These are phyloP conservation scores for Caenorhabditis brenneri DNA, from an alignment of 1,140 invertebrate genomes.

Conservation along the genomic window DNA sequence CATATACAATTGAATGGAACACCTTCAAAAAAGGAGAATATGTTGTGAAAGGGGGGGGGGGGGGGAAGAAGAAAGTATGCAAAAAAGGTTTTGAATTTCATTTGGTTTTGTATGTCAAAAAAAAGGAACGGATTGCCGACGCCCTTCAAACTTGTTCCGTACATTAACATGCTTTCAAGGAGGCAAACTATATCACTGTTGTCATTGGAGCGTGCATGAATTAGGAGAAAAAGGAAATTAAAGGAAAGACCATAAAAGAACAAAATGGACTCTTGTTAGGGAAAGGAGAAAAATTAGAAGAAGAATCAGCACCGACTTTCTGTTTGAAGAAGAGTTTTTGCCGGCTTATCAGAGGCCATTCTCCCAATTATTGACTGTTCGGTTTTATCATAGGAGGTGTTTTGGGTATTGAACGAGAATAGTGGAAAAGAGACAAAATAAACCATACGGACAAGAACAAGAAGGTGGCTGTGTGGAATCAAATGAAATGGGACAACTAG, in stretches of 20 bases:
- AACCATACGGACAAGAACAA: constrained; percentile 26
- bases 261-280: neutral
- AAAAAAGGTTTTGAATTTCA: constrained; percentile 24
- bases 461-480: neutral
- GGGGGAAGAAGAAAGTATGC: neutral
- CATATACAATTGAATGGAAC: neutral
- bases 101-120: constrained; percentile 32
- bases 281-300: neutral
- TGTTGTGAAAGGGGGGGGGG: too few species aligned
- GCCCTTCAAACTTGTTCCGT: constrained; percentile 37
- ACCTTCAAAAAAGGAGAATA: neutral
- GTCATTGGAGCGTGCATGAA: constrained; percentile 37
- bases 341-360: constrained; percentile 21
- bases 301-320: neutral
- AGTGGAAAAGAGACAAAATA: neutral
- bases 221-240: neutral
- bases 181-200: constrained; percentile 23
- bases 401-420: neutral
- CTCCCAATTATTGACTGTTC: constrained; percentile 17
- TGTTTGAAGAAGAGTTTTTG: neutral
- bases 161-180: constrained; percentile 40
- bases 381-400: neutral
- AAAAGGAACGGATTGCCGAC: neutral
- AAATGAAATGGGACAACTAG: constrained; percentile 25
- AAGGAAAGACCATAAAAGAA: neutral